These are phyloP conservation scores for Lasioglossum oenotherae DNA, from an alignment of 2,888 invertebrate genomes.

Conservation along the genomic window DNA sequence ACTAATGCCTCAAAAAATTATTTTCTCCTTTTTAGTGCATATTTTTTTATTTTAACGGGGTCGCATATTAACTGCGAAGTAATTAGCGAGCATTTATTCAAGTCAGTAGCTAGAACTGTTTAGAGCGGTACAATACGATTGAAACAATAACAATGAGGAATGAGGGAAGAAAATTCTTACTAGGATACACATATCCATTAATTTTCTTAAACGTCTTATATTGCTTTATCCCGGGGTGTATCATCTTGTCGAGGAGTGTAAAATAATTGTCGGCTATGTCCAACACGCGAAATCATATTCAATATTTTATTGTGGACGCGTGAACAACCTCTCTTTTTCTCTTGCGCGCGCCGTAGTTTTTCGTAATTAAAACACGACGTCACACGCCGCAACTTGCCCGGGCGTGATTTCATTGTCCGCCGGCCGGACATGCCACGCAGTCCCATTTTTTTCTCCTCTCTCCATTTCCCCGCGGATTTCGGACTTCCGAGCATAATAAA, in stretches of 20 bases:
- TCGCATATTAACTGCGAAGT: no score
- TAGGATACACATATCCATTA: background rate
- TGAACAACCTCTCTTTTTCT: background rate
- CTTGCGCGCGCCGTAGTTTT: background rate
- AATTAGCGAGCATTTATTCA: no score
- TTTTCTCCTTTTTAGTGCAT: no score
- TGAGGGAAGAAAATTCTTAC: background rate
- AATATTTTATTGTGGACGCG: conserved; percentile 17
- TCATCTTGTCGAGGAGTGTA: background rate
- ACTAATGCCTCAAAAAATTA: no score
- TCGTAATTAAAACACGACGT: conserved; percentile 42
- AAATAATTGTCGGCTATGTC: conserved; percentile 5
- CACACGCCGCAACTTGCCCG: background rate
- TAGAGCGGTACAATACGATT: no score
- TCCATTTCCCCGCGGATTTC: conserved; percentile 10
- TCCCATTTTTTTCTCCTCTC: conserved; percentile 13
- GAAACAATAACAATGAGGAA: no score
- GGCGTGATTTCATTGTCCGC: conserved; percentile 38
- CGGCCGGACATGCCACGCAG: conserved; percentile 21
- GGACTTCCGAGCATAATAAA: conserved; percentile 63
- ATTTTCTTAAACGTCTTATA: background rate
- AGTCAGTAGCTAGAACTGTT: no score
- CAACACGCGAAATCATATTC: conserved; percentile 23
- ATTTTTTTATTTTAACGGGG: no score
- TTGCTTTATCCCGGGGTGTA: background rate